Base-by-base conservation (phyloP, 2,797 vertebrate genomes). In the Champsocephalus gunnari region DNA sequence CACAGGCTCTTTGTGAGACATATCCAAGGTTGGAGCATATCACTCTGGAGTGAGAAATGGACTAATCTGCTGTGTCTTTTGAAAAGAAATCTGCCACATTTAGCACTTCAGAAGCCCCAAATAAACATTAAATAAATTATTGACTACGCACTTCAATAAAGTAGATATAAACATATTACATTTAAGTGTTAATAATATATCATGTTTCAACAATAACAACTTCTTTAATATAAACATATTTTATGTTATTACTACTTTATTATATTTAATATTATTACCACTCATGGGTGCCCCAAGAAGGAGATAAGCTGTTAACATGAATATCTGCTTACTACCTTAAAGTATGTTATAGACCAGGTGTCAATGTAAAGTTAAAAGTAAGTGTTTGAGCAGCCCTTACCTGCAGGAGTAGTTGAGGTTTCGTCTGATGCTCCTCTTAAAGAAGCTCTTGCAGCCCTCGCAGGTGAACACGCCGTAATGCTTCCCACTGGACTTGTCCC, bases 371-470 rank as follows among this genome's bases (percentile, higher is more conserved):
- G 19, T 17, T 2, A 71, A 44, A 19, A 54, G 6, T 19, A 41
- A 50, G 5, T 53, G 11, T 32, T 13, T 59, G 62, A 43, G 60
- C 65, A 63, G 63, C 44, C 12, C 53, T 44, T 70, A 99, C 97
- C 97, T 96, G 96, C 97, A 99, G 85, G 96, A 97, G 94, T 99
- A 99, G 93, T 93, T 98, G 77, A 99, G 97, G 92, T 97, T 98
- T 44, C 97, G 94, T 12, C 98, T 92, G 91, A 99, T 96, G 95
- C 97, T 98, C 80, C 98, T 95, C 87, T 98, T 99, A 87, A 98
- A 98, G 93, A 98, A 99, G 94, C 97, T 98, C 94, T 99, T 99
- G 93, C 97, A 99, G 75, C 97, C 97, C 89, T 98, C 98, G 55
- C 98, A 99, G 89, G 97, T 98, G 94, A 98, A 98, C 76, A 98